Evolutionary conservation across 1,140 invertebrate species (phyloP), one percentile per base, ranked within the genome.

Genomic region (Anastatus disparis): DNA sequence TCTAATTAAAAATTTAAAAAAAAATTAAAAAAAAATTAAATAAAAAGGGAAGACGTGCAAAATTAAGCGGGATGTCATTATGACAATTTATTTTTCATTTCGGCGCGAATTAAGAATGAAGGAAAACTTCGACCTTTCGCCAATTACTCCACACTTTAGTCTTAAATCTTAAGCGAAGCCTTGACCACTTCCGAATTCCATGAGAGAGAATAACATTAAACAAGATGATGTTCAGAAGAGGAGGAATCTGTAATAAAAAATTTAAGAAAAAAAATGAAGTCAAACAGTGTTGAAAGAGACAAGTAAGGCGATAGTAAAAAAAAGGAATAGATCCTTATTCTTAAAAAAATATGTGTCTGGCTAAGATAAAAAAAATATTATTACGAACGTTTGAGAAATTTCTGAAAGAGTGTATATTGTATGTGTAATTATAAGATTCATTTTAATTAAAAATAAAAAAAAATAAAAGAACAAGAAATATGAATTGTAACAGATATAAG

Each of bases 391-490:
- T 71, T 72, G 55, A 38, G 67, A 71, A 73, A 68, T 63, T 53
- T 63, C 59, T 76, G 74, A 67, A 76, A 75, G 46, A 76, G 63
- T 63, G 61, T 69, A 72, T 56, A 64, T 64, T 55, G 68, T 74
- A 63, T 68, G 59, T 63, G 42, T 69, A 75, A 35, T 53, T 74
- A 29, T 76, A 73, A 76, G 61, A 67, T 26, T 22, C 46, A 26
- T 67, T 67, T 38, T 48, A 55, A 2, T n/a, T n/a, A 13, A 53
- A 42, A 59, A 20, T 15, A 13, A 55, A 52, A 2, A 61, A 58
- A 53, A 61, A 71, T 1, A 27, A 42, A 62, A 67, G n/a, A 42
- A 27, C 13, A n/a, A 26, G 17, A 66, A 56, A 24, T 20, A 17
- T 29, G 26, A 38, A 53, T 62, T 12, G 35, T 26, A 35, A 38